Conservation (phyloP, 2,888 invertebrate species). For the Lysandra bellargus region DNA sequence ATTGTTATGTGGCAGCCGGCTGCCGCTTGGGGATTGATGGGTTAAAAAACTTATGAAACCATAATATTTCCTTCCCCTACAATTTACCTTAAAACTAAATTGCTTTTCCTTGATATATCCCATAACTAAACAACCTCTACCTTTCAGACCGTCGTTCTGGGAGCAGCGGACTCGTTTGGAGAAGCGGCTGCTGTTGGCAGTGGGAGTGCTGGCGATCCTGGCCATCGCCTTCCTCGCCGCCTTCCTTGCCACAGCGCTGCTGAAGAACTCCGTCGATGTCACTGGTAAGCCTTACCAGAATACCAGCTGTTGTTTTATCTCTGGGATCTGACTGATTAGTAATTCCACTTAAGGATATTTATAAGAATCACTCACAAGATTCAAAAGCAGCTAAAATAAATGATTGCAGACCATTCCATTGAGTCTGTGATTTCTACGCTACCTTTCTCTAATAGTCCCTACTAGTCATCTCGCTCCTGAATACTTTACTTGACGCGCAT, state of each 20-base stretch:
- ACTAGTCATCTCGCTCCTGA: too few species aligned
- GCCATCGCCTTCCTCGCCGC: constrained; percentile 66
- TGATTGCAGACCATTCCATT: too few species aligned
- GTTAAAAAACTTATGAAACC: background rate
- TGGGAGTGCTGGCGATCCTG: constrained; percentile 55
- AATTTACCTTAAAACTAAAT: background rate
- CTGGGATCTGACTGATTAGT: too few species aligned
- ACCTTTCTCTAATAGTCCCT: too few species aligned
- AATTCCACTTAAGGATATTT: too few species aligned
- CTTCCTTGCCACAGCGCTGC: constrained; percentile 59
- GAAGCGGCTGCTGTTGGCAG: constrained; percentile 59
- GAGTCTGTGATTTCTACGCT: too few species aligned
- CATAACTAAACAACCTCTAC: background rate
- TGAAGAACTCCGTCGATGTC: constrained; percentile 49
- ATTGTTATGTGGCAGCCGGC: too few species aligned
- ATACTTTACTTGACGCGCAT: too few species aligned
- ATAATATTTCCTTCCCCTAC: background rate
- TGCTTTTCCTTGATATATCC: background rate
- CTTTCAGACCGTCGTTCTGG: constrained; percentile 65
- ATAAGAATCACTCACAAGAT: too few species aligned
- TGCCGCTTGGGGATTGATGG: too few species aligned
- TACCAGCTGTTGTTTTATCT: background rate
- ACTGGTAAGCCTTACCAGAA: constrained; percentile 51
- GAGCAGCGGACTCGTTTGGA: constrained; percentile 65
- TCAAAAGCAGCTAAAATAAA: too few species aligned